Percentiles rank a stretch among this genome's conserved stretches.
Evolutionary conservation across 2,888 invertebrate species (phyloP).

Genomic region (Spodoptera picta): DNA sequence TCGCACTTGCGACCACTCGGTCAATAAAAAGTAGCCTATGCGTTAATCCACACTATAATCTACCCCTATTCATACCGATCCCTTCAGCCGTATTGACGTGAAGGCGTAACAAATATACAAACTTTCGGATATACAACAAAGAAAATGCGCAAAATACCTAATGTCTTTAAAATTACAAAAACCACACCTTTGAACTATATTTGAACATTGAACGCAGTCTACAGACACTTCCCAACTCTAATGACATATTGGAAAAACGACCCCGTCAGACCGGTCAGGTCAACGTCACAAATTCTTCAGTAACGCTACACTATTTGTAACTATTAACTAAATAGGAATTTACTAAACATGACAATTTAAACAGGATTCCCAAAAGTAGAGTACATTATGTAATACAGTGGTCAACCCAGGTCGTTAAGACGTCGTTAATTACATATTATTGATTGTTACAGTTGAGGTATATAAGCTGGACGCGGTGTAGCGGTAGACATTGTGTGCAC

Average conservation of each 20-base stretch:
- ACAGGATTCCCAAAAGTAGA: constrained; percentile 33
- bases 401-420: constrained; percentile 30
- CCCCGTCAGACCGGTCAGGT: background rate
- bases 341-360: constrained; percentile 11
- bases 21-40: no score
- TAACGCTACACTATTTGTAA: constrained; percentile 29
- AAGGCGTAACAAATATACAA: no score
- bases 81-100: no score
- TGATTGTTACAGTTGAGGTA: constrained; percentile 29
- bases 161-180: background rate
- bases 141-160: no score
- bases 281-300: constrained; percentile 11
- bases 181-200: background rate
- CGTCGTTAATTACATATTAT: constrained; percentile 38
- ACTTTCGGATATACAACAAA: no score
- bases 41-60: no score
- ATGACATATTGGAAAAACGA: constrained; percentile 5
- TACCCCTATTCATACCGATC: no score
- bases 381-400: constrained; percentile 9
- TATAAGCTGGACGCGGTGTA: constrained; percentile 34
- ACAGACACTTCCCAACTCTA: constrained; percentile 1
- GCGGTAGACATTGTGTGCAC: constrained; percentile 26
- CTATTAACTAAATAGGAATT: constrained; percentile 25
- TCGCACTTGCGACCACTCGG: no score
- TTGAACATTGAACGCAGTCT: background rate